These are phyloP conservation scores for Polyergus mexicanus DNA, from an alignment of 1,140 invertebrate genomes.

Conservation along the genomic window DNA sequence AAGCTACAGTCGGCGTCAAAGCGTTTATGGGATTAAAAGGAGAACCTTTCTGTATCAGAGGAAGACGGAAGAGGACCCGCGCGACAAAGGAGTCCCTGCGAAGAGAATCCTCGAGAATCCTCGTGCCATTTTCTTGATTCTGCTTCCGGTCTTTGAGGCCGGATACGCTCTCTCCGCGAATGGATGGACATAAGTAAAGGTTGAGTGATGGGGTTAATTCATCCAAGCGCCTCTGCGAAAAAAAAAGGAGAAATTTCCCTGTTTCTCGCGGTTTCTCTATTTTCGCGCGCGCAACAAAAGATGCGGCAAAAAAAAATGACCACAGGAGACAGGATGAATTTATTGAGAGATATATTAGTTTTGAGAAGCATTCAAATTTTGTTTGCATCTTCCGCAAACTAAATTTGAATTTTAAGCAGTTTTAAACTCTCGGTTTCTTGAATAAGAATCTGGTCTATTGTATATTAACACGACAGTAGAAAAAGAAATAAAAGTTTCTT, in stretches of 20 bases:
- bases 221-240: too few relatives aligned
- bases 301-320: not conserved
- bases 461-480: conserved; percentile 17
- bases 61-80: not conserved
- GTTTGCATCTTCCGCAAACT: not conserved
- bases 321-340: not conserved
- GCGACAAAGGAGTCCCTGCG: conserved; percentile 21
- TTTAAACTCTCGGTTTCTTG: conserved; percentile 2
- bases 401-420: not conserved
- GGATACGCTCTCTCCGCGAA: conserved; percentile 9
- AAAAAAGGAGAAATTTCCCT: conserved; percentile 17
- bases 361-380: not conserved
- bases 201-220: conserved; percentile 39
- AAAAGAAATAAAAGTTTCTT: conserved; percentile 47
- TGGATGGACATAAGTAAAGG: not conserved
- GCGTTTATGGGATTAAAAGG: conserved; percentile 25
- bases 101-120: conserved; percentile 37
- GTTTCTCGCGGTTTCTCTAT: conserved; percentile 12
- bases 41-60: conserved; percentile 28
- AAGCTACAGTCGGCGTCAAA: conserved; percentile 40
- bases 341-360: not conserved
- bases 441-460: not conserved
- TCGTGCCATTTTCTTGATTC: conserved; percentile 48
- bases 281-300: not conserved
- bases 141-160: conserved; percentile 27